Percentiles rank a stretch among this genome's conserved stretches.
phyloP scores from a whole-genome alignment of 2,888 invertebrate genomes.

The Agrochola macilenta region DNA sequence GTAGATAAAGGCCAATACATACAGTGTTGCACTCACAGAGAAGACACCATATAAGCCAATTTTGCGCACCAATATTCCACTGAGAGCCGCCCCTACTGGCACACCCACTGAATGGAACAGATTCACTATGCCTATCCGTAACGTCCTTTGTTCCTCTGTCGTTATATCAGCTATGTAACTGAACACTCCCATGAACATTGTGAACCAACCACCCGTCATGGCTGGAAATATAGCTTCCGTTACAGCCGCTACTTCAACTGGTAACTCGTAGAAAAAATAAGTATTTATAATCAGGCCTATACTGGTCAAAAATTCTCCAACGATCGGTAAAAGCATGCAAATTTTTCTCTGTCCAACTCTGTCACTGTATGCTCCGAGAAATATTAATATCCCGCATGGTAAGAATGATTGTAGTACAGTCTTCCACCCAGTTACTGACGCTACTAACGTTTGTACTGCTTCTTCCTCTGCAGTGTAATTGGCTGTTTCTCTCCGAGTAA shows the following conservation, averaged over 20 bases:
- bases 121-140: slow-evolving; percentile 96
- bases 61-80: slow-evolving; percentile 94
- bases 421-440: slow-evolving; percentile 96
- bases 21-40: slow-evolving; percentile 93
- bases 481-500: slow-evolving; percentile 93
- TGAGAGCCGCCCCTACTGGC: slow-evolving; percentile 96
- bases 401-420: slow-evolving; percentile 95
- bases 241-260: slow-evolving; percentile 95
- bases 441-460: slow-evolving; percentile 93
- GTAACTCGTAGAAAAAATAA: slow-evolving; percentile 94
- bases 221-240: slow-evolving; percentile 96
- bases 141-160: slow-evolving; percentile 95
- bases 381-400: slow-evolving; percentile 94
- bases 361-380: slow-evolving; percentile 95
- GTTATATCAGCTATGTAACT: slow-evolving; percentile 97
- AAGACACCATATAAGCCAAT: slow-evolving; percentile 96
- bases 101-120: slow-evolving; percentile 97
- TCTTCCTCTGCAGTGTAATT: slow-evolving; percentile 91
- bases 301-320: slow-evolving; percentile 95
- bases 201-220: slow-evolving; percentile 96
- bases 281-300: slow-evolving; percentile 95
- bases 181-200: slow-evolving; percentile 97
- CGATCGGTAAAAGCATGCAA: slow-evolving; percentile 95
- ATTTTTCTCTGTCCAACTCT: slow-evolving; percentile 93
- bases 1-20: slow-evolving; percentile 94